Percentiles rank a stretch among this genome's conserved stretches.
Evolutionary conservation across 1,140 invertebrate genomes (phyloP).

Genomic region (Magallana angulata): DNA sequence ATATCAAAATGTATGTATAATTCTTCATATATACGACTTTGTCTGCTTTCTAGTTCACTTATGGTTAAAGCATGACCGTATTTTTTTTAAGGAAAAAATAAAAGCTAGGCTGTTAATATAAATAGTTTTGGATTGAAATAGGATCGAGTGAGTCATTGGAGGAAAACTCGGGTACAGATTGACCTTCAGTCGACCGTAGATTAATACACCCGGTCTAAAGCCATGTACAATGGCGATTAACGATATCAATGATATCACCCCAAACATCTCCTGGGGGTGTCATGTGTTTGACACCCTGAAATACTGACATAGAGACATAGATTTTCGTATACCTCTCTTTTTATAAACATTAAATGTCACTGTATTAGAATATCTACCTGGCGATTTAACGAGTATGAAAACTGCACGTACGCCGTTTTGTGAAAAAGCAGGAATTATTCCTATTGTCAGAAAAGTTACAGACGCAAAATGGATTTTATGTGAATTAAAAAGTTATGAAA

Average conservation of each 20-base stretch:
- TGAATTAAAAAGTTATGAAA: background rate
- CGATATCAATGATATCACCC: background rate
- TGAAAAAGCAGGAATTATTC: background rate
- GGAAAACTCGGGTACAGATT: background rate
- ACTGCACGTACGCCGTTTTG: background rate
- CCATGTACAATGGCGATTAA: background rate
- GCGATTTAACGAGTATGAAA: background rate
- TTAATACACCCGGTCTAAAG: conserved; percentile 5
- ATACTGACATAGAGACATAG: conserved; percentile 38
- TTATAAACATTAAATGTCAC: background rate
- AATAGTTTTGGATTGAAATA: too few relatives aligned
- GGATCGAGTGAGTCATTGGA: background rate
- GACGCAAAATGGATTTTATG: background rate
- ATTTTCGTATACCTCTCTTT: background rate
- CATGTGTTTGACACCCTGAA: background rate
- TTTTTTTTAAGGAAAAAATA: too few relatives aligned
- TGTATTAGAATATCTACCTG: background rate
- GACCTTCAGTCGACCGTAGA: conserved; percentile 35
- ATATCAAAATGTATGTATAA: too few relatives aligned
- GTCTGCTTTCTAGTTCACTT: too few relatives aligned
- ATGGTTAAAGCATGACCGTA: too few relatives aligned
- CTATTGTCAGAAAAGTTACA: background rate
- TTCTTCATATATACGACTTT: too few relatives aligned
- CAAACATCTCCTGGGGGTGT: background rate
- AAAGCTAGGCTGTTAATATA: too few relatives aligned